Conservation (phyloP, 2,113 vertebrate genomes). For the Indri indri region DNA sequence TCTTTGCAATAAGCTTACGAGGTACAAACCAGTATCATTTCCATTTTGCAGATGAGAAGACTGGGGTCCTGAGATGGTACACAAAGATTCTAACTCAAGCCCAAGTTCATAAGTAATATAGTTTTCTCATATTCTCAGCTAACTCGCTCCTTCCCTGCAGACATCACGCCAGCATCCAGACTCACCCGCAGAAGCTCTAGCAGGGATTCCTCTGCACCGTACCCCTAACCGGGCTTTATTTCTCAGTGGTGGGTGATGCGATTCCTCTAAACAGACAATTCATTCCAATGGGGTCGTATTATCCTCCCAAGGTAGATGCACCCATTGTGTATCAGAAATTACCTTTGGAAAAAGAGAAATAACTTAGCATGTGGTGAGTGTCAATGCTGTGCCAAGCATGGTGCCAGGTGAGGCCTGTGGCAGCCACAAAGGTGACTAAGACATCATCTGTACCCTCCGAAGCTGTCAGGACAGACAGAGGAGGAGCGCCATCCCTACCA, state of each 20-base stretch:
- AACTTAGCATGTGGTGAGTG: conserved; percentile 40
- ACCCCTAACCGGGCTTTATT: background rate
- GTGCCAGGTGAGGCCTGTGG: background rate
- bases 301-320: background rate
- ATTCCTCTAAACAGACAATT: background rate
- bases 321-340: background rate
- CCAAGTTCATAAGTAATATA: background rate
- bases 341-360: background rate
- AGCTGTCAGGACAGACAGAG: background rate
- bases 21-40: background rate
- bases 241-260: background rate
- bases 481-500: background rate
- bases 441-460: background rate
- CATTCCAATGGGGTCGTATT: no score
- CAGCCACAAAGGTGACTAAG: background rate
- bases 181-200: background rate
- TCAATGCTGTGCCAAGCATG: conserved; percentile 63
- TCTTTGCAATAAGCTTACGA: background rate
- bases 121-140: background rate
- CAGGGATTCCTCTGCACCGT: background rate
- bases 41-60: conserved; percentile 14
- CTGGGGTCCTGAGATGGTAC: background rate
- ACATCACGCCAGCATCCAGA: background rate
- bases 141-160: background rate
- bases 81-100: background rate